Evolutionary conservation across 1,140 invertebrate species (phyloP).

Genomic region (Calephelis virginiensis): DNA sequence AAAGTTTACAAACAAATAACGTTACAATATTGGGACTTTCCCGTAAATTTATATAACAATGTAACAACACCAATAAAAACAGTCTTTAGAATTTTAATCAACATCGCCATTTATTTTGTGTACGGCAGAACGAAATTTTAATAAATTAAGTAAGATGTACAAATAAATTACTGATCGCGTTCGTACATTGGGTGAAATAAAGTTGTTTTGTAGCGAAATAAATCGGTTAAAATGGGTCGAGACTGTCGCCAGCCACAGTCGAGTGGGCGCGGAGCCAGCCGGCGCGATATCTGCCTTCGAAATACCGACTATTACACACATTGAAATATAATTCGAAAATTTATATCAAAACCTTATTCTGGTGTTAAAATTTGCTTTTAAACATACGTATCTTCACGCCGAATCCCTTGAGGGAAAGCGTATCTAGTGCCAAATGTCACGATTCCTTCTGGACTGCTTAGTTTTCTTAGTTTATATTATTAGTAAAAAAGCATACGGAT

Average conservation of each 20-base stretch:
- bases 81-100: no score
- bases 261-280: constrained; percentile 22
- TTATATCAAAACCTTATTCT: not conserved
- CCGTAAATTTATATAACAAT: no score
- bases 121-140: not conserved
- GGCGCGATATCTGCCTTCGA: constrained; percentile 16
- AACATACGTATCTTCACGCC: not conserved
- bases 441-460: no score
- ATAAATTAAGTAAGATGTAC: constrained; percentile 21
- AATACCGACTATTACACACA: constrained; percentile 10
- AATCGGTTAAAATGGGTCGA: constrained; percentile 24
- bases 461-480: no score
- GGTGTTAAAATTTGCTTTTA: not conserved
- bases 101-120: no score
- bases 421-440: no score
- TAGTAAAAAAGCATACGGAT: no score
- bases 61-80: no score
- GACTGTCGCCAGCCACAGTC: constrained; percentile 20
- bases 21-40: no score
- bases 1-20: no score
- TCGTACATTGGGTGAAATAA: constrained; percentile 23
- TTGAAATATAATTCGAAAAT: constrained; percentile 11
- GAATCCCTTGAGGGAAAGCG: no score
- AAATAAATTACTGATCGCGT: constrained; percentile 22
- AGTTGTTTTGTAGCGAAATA: constrained; percentile 26